Evolutionary conservation across 2,113 vertebrate species (phyloP), one percentile per base, ranked within the genome.

Genomic region (Oreocharis arfaki): DNA sequence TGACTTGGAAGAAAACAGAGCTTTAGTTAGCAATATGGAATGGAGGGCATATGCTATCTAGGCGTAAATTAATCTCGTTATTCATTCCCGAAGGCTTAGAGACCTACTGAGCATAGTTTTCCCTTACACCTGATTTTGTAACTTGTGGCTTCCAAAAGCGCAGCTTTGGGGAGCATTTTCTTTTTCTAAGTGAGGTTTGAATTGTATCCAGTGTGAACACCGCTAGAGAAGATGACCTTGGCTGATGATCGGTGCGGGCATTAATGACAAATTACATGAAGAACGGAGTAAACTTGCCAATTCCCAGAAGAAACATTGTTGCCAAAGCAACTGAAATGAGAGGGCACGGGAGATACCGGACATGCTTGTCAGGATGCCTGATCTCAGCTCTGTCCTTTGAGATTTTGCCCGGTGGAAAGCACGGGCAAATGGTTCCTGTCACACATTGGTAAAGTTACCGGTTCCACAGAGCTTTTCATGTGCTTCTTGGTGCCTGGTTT

Each of bases 321-420:
- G 1, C 59, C 32, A 26, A 84, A 53, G 74, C 67, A 41, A 67
- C 42, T 86, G 79, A 77, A 61, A 26, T 59, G 59, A 24, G n/a
- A 67, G 0, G 14, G 26, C 55, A 19, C 0, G 1, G 57, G 61
- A 85, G 46, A 35, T 33, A 16, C 0, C 19, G 55, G 79, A 33
- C 41, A 1, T 22, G 30, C 55, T 76, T 86, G 82, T 53, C 46
- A 7, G 68, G 26, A 8, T 56, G 68, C 20, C 55, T 47, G 21
- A 47, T 57, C 26, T 37, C 50, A 5, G 61, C 22, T 33, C 37
- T 88, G 1, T 13, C 74, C 59, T 74, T 69, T 39, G 42, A 55
- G 27, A 13, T 88, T 82, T 74, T 50, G 59, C 50, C 5, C 9
- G 4, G 33, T 33, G 19, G 42, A 35, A 63, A 59, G 26, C 67